A percentile compares a stretch with the other conserved stretches of the same genome.
Conservation (phyloP, 2,888 invertebrate species). For the Nomada ruficornis region DNA sequence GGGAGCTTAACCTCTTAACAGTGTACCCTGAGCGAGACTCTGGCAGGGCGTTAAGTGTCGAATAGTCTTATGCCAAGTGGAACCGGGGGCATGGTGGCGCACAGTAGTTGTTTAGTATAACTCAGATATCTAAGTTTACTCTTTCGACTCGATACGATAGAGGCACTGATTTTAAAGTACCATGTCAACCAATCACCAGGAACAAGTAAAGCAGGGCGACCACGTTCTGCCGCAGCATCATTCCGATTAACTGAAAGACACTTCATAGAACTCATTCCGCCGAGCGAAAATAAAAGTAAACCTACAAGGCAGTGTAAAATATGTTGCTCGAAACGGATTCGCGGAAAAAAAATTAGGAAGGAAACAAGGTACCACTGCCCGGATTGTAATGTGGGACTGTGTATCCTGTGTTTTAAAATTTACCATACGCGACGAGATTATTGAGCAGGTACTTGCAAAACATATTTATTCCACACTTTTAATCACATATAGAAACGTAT, state of each 20-base stretch:
- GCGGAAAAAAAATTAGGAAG: slow-evolving; percentile 13
- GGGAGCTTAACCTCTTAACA: background rate
- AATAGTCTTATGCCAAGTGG: no score
- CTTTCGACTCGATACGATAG: background rate
- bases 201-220: background rate
- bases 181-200: background rate
- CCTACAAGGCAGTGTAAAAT: slow-evolving; percentile 1
- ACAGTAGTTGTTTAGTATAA: background rate
- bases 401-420: background rate
- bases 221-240: background rate
- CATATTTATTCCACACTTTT: background rate
- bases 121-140: background rate
- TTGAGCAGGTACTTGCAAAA: background rate
- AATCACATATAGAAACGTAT: background rate
- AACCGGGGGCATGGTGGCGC: no score
- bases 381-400: slow-evolving; percentile 4
- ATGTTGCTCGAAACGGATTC: slow-evolving; percentile 6
- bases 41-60: no score
- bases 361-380: slow-evolving; percentile 15
- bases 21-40: no score
- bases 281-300: slow-evolving; percentile 3
- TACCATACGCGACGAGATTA: background rate
- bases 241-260: background rate
- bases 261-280: slow-evolving; percentile 11
- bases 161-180: background rate